Evolutionary conservation across 2,888 invertebrate species (phyloP).

Genomic region (Caenorhabditis sulstoni): DNA sequence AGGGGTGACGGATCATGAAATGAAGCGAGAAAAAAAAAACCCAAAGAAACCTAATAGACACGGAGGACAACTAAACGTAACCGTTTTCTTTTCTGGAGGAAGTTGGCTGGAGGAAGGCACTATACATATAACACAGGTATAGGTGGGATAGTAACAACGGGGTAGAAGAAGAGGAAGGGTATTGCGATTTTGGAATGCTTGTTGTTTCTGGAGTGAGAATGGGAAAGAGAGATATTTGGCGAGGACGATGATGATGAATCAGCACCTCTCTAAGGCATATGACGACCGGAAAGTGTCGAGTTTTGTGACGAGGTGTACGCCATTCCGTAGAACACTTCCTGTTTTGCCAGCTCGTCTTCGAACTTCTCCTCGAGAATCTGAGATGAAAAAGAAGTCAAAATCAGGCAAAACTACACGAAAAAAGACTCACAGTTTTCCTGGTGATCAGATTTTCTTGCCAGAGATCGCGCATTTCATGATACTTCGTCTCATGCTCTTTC

Average conservation of each 20-base stretch:
- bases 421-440: constrained; percentile 76
- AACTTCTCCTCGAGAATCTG: constrained; percentile 76
- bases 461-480: constrained; percentile 71
- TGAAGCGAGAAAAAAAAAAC: no score
- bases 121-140: background rate
- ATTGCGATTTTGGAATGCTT: background rate
- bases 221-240: background rate
- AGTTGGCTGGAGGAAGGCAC: constrained; percentile 1
- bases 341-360: constrained; percentile 74
- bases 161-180: background rate
- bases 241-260: constrained; percentile 11
- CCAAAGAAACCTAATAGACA: background rate
- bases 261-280: constrained; percentile 43
- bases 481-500: constrained; percentile 77
- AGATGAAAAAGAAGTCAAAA: no score
- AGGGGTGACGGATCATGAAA: no score
- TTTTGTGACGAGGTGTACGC: constrained; percentile 43
- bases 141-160: background rate
- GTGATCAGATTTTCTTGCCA: constrained; percentile 75
- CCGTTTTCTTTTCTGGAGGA: no score
- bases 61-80: no score
- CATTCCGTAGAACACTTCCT: constrained; percentile 76
- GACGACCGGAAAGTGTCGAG: constrained; percentile 52
- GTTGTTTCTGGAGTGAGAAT: background rate
- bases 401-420: no score